Evolutionary conservation across 2,113 vertebrate species (phyloP).

Genomic region (Spea multiplicata): DNA sequence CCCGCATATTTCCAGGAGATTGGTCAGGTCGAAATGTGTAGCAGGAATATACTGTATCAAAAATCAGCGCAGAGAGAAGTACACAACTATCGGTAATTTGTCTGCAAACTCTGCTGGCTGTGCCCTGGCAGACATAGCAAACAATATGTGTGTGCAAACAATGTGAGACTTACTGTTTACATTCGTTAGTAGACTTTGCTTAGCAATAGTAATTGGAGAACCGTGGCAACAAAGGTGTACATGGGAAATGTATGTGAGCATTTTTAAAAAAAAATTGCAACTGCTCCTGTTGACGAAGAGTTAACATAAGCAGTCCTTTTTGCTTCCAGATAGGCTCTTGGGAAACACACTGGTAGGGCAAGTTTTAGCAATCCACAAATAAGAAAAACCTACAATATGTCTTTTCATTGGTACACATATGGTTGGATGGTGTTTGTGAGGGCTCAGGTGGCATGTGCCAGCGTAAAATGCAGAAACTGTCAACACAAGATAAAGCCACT

Average conservation of each 20-base stretch:
- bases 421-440: too few species aligned
- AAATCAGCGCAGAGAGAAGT: background rate
- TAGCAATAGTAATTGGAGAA: constrained; percentile 25
- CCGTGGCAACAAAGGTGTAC: constrained; percentile 22
- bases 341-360: too few species aligned
- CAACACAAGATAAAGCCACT: too few species aligned
- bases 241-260: background rate
- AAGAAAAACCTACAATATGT: too few species aligned
- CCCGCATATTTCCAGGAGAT: background rate
- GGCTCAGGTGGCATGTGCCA: too few species aligned
- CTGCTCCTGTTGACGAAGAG: too few species aligned
- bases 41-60: background rate
- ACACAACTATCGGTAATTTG: background rate
- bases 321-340: too few species aligned
- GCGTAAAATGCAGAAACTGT: too few species aligned
- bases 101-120: background rate
- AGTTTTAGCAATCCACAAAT: too few species aligned
- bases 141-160: background rate
- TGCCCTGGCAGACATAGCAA: background rate
- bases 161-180: constrained; percentile 2
- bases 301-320: too few species aligned
- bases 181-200: constrained; percentile 26
- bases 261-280: background rate
- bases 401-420: too few species aligned
- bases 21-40: background rate